Base-by-base conservation (phyloP, 1,140 invertebrate genomes). In the Sinella curviseta region DNA sequence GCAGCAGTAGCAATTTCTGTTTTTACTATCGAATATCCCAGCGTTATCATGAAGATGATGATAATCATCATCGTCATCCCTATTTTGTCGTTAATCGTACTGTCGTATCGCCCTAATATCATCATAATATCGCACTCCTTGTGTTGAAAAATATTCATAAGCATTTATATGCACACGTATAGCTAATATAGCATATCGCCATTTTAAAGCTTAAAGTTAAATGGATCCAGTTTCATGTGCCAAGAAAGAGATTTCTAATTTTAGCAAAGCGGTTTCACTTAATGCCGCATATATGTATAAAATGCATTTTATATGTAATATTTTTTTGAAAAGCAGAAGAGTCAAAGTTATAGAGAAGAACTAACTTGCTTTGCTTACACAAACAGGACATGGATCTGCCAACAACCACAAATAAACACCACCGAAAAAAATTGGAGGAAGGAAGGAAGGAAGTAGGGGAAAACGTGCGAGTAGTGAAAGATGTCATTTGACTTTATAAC, bases 241-340 rank as follows among this genome's bases (percentile, higher is more conserved):
- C 65, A 70, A 70, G 30, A 65, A 65, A 65, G 26, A n/a, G 57
- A 70, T 70, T 70, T 70, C 65, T 70, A 70, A 70, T 70, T 70
- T 70, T 70, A 70, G 65, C 65, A n/a, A 70, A 65, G 57, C 26
- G 39, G 39, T 20, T 48, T 48, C 39, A 12, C 8, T 20, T 48
- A 48, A 12, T 8, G 20, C 8, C 8, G 20, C 39, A 8, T 48
- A 48, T 48, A 8, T 48, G 39, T 20, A 48, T 12, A 48, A 14
- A n/a, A n/a, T n/a, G 57, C 16, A 26, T n/a, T 26, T 65, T 16
- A 65, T 65, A 65, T 65, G 14, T 65, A 17, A 17, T 16, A 12
- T 65, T 65, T 65, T 48, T 20, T 48, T 48, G 8, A 48, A 48
- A 48, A 48, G 8, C 39, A 12, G 39, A n/a, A n/a, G n/a, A n/a